Base-by-base conservation (phyloP, 1,140 invertebrate species). In the Prorops nasuta region DNA sequence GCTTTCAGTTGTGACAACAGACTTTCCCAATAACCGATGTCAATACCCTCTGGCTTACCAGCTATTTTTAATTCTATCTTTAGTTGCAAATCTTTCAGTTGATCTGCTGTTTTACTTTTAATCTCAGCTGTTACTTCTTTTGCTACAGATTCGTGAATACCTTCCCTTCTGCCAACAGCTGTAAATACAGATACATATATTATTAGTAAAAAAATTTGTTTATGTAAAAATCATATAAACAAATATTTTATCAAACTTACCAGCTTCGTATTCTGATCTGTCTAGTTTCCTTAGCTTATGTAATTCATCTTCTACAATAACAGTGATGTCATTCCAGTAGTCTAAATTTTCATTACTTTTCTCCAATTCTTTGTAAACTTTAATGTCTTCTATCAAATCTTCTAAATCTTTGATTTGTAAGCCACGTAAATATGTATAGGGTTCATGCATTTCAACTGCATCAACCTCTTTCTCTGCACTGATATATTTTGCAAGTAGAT, bases 11-110 rank as follows among this genome's bases (percentile, higher is more conserved):
- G 90, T 31, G 91, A 92, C 7, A 97, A 79, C 36, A 98, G 75
- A 37, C 90, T 92, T 78, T 98, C 96, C 95, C 96, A 99, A 76
- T 98, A 98, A 39, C 91, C 92, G 52, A 98, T 90, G 79, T 99
- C 96, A 34, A 98, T 86, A 24, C 94, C 95, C 71, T 95, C 92
- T 35, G 86, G 84, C 43, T 90, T 85, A 0, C 85, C 84, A 55
- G 79, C 81, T 22, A 97, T 91, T 80, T 98, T 99, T 7, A 81
- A 79, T 73, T 94, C 90, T 58, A 99, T 98, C 69, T 91, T 86
- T 12, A 80, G 74, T 67, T 97, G 89, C 49, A 99, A 76, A 35
- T 86, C 83, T 55, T 88, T 84, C 44, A 98, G 77, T 71, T 98
- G 92, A 1, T 81, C 79, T 1, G 93, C 89, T 0, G 91, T 90